Conservation (phyloP, 2,888 invertebrate genomes). For the Schizotus pectinicornis region DNA sequence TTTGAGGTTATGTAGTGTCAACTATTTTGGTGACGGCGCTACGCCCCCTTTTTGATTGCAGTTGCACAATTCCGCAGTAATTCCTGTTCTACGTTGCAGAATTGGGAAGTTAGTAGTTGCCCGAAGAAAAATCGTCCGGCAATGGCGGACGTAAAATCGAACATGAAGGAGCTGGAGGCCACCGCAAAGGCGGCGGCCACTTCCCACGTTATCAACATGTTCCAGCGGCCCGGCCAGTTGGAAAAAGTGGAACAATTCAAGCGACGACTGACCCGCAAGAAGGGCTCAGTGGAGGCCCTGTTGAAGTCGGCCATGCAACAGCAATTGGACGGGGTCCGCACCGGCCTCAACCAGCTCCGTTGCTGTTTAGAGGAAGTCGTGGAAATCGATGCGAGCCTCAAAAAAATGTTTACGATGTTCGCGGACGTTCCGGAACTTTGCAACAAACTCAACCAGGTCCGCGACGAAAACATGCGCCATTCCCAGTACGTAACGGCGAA, state of each 20-base stretch:
- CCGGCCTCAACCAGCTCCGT: conserved; percentile 89
- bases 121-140: too few species aligned
- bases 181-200: conserved; percentile 79
- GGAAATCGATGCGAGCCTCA: conserved; percentile 73
- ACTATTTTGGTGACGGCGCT: too few species aligned
- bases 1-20: too few species aligned
- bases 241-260: conserved; percentile 88
- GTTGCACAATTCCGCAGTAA: too few species aligned
- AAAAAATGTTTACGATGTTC: conserved; percentile 77
- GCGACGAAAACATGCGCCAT: conserved; percentile 92
- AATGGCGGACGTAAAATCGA: conserved; percentile 36
- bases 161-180: conserved; percentile 75
- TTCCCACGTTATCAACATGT: conserved; percentile 88
- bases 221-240: conserved; percentile 93
- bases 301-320: conserved; percentile 98
- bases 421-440: conserved; percentile 79
- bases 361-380: conserved; percentile 85
- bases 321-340: conserved; percentile 94
- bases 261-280: conserved; percentile 75
- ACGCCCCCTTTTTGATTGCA: too few species aligned
- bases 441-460: conserved; percentile 80
- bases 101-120: too few species aligned
- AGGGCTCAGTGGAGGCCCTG: conserved; percentile 92
- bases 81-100: too few species aligned
- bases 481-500: conserved; percentile 98